Percentiles rank a stretch among this genome's conserved stretches.
Evolutionary conservation across 2,888 invertebrate species (phyloP).

Genomic region (Eupithecia subfuscata): DNA sequence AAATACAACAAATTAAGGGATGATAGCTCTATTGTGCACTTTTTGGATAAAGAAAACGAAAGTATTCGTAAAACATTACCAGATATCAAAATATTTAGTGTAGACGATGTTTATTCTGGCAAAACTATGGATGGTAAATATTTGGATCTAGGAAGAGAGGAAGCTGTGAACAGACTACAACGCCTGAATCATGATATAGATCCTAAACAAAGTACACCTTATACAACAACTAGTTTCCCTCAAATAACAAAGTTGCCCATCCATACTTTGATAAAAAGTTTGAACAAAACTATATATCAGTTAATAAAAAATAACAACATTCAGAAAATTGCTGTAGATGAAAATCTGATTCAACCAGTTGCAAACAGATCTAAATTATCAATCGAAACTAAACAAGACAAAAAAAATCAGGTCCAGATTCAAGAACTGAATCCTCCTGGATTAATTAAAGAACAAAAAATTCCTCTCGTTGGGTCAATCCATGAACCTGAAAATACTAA

Average conservation of each 20-base stretch:
- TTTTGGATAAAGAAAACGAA: constrained; percentile 13
- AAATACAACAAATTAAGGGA: constrained; percentile 15
- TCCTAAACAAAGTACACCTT: constrained; percentile 4
- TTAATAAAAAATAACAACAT: constrained; percentile 26
- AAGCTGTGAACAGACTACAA: constrained; percentile 29
- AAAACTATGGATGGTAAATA: constrained; percentile 34
- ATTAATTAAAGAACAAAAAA: background rate
- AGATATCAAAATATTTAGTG: background rate
- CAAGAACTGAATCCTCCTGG: background rate
- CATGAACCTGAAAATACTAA: background rate
- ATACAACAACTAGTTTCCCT: background rate
- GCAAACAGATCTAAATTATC: background rate
- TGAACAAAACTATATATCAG: constrained; percentile 19
- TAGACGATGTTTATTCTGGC: background rate
- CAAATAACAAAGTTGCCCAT: background rate
- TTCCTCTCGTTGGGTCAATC: background rate
- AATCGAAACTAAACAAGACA: background rate
- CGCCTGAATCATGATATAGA: background rate
- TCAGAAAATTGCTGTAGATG: constrained; percentile 30
- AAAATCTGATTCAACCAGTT: constrained; percentile 14
- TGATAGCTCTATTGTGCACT: constrained; percentile 23
- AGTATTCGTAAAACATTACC: background rate
- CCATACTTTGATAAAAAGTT: background rate
- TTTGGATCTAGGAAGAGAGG: constrained; percentile 46
- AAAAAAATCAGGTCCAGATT: background rate